phyloP scores from a whole-genome alignment of 1,140 invertebrate genomes.

The Thereuonema tuberculata region DNA sequence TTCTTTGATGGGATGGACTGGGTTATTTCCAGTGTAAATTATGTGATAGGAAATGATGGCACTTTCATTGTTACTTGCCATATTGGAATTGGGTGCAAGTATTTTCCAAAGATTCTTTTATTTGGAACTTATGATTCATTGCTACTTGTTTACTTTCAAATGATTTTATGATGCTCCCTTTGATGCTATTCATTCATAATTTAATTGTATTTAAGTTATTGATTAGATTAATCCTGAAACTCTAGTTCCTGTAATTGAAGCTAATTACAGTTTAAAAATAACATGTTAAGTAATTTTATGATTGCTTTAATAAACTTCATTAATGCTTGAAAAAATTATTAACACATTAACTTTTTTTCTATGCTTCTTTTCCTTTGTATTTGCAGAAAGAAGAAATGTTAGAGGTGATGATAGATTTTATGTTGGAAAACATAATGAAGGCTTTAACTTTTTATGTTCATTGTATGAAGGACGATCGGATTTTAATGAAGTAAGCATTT shows the following conservation, averaged over 20 bases:
- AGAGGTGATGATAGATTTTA: slow-evolving; percentile 68
- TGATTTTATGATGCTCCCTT: too few species aligned
- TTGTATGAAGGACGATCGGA: neutral
- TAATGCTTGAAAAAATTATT: neutral
- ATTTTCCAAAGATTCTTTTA: too few species aligned
- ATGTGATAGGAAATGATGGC: too few species aligned
- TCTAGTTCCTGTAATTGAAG: neutral
- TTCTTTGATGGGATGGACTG: too few species aligned
- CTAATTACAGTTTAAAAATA: neutral
- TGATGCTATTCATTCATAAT: too few species aligned
- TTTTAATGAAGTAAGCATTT: slow-evolving; percentile 50
- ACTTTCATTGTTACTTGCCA: too few species aligned
- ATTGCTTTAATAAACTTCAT: neutral
- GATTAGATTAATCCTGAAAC: neutral
- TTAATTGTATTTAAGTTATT: neutral
- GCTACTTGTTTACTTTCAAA: too few species aligned
- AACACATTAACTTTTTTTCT: slow-evolving; percentile 4
- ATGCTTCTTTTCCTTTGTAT: neutral
- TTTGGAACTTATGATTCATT: too few species aligned
- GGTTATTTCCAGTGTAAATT: too few species aligned
- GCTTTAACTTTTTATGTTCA: slow-evolving; percentile 48
- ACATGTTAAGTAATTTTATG: neutral
- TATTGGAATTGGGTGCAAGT: too few species aligned
- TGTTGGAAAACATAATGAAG: slow-evolving; percentile 49
- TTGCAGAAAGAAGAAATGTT: slow-evolving; percentile 38